A percentile compares a stretch with the other conserved stretches of the same genome.
These are phyloP conservation scores for Bovichtus variegatus DNA, from an alignment of 2,797 vertebrate genomes.

Conservation along the genomic window DNA sequence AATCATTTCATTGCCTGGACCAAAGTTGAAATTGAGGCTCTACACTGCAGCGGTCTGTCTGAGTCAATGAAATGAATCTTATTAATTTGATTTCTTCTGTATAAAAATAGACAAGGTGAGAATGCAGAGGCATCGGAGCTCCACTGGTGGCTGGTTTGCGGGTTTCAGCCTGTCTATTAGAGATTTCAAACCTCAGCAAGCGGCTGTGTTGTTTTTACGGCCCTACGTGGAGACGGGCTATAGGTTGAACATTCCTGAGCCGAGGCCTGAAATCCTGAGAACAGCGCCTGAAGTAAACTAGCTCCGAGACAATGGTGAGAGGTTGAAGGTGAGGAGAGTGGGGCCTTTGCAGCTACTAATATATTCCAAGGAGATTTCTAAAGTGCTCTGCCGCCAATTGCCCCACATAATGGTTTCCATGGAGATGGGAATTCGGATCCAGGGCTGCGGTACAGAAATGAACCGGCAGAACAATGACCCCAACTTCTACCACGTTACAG, in stretches of 20 bases:
- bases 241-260: constrained; percentile 66
- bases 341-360: constrained; percentile 70
- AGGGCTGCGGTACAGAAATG: constrained; percentile 70
- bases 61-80: constrained; percentile 4
- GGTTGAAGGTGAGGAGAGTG: constrained; percentile 72
- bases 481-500: constrained; percentile 63
- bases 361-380: constrained; percentile 80
- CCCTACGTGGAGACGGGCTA: constrained; percentile 15
- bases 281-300: constrained; percentile 58
- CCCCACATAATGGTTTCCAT: constrained; percentile 83
- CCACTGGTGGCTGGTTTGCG: not conserved
- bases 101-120: not conserved
- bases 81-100: constrained; percentile 16
- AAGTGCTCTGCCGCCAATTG: constrained; percentile 73
- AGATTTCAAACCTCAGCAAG: constrained; percentile 6
- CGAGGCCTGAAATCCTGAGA: constrained; percentile 64
- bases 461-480: constrained; percentile 75
- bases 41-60: not conserved
- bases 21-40: constrained; percentile 24
- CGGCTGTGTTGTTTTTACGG: constrained; percentile 39
- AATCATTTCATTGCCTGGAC: constrained; percentile 40
- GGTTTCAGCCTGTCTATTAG: constrained; percentile 3
- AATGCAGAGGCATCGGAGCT: not conserved
- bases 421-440: constrained; percentile 72
- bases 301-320: constrained; percentile 60